phyloP scores from a whole-genome alignment of 2,888 invertebrate genomes.

The Ormyrus pomaceus region DNA sequence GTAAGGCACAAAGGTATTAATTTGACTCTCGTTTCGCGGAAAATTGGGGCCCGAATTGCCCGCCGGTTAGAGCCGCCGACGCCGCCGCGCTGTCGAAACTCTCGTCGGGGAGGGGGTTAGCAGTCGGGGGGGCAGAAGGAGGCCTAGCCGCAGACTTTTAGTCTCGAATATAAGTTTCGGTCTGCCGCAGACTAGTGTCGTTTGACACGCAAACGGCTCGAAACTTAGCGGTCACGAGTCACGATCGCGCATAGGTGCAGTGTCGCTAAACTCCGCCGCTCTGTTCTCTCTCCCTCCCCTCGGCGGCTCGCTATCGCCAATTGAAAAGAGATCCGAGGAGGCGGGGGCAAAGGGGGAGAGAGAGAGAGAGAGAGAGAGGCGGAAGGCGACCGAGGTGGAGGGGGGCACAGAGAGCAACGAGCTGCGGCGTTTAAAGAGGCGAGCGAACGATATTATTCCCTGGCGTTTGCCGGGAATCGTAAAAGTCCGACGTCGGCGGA shows the following conservation, averaged over 20 bases:
- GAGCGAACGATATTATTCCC: conserved; percentile 25
- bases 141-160: conserved; percentile 57
- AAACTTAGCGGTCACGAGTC: neutral
- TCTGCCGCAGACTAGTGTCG: conserved; percentile 62
- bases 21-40: no score
- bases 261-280: no score
- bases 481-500: neutral
- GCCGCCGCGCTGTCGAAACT: no score
- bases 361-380: no score
- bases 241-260: no score
- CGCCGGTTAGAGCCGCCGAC: no score
- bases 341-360: no score
- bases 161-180: conserved; percentile 59
- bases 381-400: no score
- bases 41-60: no score
- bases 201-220: conserved; percentile 65
- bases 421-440: neutral
- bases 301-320: neutral
- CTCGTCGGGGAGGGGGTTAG: neutral
- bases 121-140: no score
- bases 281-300: neutral
- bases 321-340: neutral
- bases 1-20: no score
- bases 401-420: neutral
- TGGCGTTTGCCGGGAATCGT: neutral